Conservation (phyloP, 92 coral and sea anemone species). For the Heliopora coerulea region DNA sequence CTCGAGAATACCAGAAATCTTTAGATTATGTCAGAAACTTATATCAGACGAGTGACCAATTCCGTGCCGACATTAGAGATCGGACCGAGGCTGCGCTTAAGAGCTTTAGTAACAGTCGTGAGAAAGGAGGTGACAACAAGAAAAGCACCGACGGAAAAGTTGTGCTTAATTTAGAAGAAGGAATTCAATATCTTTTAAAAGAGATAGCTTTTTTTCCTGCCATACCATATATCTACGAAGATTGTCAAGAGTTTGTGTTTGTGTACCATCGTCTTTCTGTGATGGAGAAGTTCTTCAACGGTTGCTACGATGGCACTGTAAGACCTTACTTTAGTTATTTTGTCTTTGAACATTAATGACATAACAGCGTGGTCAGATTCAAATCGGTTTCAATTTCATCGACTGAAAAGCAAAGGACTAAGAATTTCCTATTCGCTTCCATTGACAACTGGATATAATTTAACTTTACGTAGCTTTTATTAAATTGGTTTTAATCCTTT, state of each 20-base stretch:
- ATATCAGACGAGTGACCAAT: constrained; percentile 60
- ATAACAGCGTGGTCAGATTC: no score
- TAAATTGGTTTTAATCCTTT: no score
- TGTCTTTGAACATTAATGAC: constrained; percentile 30
- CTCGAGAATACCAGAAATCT: constrained; percentile 55
- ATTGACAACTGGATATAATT: no score
- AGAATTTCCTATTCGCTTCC: no score
- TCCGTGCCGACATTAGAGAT: constrained; percentile 57
- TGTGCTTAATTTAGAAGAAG: constrained; percentile 60
- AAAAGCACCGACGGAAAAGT: not conserved
- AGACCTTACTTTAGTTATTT: constrained; percentile 60
- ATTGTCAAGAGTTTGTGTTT: constrained; percentile 59
- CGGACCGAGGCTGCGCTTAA: constrained; percentile 62
- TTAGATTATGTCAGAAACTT: constrained; percentile 51
- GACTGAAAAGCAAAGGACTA: no score
- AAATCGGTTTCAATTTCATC: no score
- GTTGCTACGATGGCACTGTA: constrained; percentile 56
- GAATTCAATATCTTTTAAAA: constrained; percentile 64
- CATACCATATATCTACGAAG: constrained; percentile 51
- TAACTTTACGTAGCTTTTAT: no score
- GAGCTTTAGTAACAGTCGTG: constrained; percentile 62
- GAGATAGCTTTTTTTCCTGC: constrained; percentile 66
- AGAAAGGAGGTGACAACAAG: constrained; percentile 31
- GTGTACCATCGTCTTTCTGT: constrained; percentile 81
- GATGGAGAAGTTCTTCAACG: constrained; percentile 61